phyloP scores from a whole-genome alignment of 2,797 vertebrate species.

The Crax fasciolata region DNA sequence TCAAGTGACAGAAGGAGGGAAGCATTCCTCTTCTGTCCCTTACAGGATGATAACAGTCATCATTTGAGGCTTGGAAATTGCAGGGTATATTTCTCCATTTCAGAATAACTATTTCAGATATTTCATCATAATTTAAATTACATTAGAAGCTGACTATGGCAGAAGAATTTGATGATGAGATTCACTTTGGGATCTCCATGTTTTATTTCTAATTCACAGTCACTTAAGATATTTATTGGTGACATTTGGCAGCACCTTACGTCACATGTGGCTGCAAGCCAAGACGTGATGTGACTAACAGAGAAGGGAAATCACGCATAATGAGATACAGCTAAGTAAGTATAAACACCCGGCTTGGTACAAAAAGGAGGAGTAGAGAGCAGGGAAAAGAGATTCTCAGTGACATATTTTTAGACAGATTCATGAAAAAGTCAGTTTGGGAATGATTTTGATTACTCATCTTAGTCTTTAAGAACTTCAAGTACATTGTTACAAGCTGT shows the following conservation, averaged over 20 bases:
- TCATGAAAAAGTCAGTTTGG: conserved; percentile 50
- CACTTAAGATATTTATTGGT: conserved; percentile 48
- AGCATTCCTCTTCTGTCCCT: not conserved
- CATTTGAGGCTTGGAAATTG: conserved; percentile 34
- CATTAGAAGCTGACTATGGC: not conserved
- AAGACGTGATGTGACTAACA: conserved; percentile 63
- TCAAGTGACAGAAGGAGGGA: not conserved
- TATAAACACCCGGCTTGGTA: conserved; percentile 29
- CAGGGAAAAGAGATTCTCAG: conserved; percentile 33
- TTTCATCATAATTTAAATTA: conserved; percentile 34
- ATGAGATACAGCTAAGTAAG: conserved; percentile 22
- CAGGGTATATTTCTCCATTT: conserved; percentile 45
- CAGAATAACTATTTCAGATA: conserved; percentile 19
- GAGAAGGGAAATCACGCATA: conserved; percentile 65
- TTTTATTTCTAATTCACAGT: conserved; percentile 27
- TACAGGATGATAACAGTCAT: not conserved
- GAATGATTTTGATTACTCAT: conserved; percentile 50
- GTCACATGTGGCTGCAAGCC: conserved; percentile 52
- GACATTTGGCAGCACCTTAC: conserved; percentile 59
- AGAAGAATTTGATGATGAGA: conserved; percentile 29
- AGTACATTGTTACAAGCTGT: conserved; percentile 51
- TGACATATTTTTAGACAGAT: conserved; percentile 49
- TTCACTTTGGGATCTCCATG: conserved; percentile 32
- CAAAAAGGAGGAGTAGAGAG: not conserved
- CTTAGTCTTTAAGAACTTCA: conserved; percentile 47